Evolutionary conservation across 2,888 invertebrate species (phyloP).

Genomic region (Pandemis corylana): DNA sequence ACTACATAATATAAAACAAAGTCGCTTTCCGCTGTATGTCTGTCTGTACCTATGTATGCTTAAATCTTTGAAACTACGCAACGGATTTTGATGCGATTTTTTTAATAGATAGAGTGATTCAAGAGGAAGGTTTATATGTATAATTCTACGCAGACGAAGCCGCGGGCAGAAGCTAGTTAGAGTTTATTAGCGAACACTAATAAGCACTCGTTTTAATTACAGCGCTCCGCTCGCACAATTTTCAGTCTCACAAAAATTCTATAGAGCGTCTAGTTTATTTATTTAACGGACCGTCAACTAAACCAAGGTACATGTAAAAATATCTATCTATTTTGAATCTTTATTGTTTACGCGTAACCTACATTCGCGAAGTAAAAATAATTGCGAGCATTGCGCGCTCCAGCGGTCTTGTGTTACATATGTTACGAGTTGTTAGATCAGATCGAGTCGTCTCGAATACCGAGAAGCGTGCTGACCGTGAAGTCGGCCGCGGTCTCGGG

Average conservation of each 20-base stretch:
- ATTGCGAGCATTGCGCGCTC: constrained; percentile 58
- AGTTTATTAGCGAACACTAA: neutral
- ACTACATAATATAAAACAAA: no score
- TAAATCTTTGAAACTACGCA: no score
- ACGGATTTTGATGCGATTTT: no score
- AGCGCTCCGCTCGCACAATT: neutral
- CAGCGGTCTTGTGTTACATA: constrained; percentile 64
- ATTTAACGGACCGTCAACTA: constrained; percentile 27
- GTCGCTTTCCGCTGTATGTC: no score
- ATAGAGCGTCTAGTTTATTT: constrained; percentile 25
- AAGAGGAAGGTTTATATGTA: no score
- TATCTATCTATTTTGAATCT: constrained; percentile 47
- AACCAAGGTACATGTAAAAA: constrained; percentile 40
- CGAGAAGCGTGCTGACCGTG: constrained; percentile 56
- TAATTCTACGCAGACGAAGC: no score
- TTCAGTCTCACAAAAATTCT: constrained; percentile 30
- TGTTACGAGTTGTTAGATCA: constrained; percentile 70
- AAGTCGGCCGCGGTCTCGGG: constrained; percentile 56
- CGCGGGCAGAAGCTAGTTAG: neutral
- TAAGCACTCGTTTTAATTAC: neutral
- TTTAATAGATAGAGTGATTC: no score
- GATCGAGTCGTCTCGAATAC: constrained; percentile 54
- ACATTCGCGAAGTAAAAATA: constrained; percentile 58
- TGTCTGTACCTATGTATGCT: no score
- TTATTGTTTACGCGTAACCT: constrained; percentile 66